phyloP scores from a whole-genome alignment of 2,797 vertebrate species.

The Trematocara caparti region DNA sequence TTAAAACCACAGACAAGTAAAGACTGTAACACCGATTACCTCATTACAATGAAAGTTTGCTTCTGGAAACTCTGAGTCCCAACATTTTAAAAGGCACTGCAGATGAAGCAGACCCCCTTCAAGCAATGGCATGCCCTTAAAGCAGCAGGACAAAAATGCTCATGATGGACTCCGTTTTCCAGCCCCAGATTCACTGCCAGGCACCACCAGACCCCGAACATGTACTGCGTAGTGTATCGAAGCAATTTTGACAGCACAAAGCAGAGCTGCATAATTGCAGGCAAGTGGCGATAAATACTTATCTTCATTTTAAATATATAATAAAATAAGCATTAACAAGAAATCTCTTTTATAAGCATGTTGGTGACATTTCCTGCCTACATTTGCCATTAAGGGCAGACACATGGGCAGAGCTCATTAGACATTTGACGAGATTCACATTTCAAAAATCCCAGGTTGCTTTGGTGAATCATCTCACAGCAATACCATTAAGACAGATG shows the following conservation, averaged over 20 bases:
- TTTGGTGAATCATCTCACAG: slow-evolving; percentile 21
- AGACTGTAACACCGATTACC: not conserved
- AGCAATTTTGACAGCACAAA: not conserved
- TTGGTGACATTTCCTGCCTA: not conserved
- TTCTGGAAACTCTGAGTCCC: not conserved
- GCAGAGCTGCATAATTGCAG: not conserved
- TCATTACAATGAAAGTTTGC: not conserved
- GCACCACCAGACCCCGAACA: not conserved
- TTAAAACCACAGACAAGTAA: not conserved
- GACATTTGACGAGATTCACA: slow-evolving; percentile 17
- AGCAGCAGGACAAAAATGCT: not conserved
- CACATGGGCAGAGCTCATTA: not conserved
- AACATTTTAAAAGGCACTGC: not conserved
- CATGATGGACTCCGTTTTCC: not conserved
- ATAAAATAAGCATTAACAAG: not conserved
- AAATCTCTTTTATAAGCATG: not conserved
- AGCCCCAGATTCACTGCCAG: not conserved
- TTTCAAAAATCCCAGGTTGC: slow-evolving; percentile 24
- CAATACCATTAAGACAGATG: slow-evolving; percentile 30
- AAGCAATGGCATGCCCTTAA: not conserved
- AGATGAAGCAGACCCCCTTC: not conserved
- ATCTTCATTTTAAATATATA: not conserved
- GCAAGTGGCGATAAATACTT: not conserved
- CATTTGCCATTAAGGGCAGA: not conserved
- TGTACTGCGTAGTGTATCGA: not conserved